Evolutionary conservation across 2,888 invertebrate species (phyloP), one percentile per base, ranked within the genome.

Genomic region (Argyra leucocephala): DNA sequence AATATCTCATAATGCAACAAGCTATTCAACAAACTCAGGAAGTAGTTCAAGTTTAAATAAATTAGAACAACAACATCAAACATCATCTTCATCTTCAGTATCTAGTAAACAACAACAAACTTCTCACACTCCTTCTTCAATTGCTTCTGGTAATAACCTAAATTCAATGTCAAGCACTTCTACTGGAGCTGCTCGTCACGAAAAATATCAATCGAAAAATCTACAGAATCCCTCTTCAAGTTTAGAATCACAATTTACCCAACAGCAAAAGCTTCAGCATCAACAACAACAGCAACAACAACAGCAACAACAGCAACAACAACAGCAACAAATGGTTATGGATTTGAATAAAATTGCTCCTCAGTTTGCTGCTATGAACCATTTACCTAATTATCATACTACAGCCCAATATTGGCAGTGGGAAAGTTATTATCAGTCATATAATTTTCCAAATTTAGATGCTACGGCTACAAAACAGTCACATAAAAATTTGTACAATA

Each of bases 381-480:
- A 87, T 71, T 82, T 87, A 63, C 86, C 87, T 1, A 88, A 87
- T 73, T 88, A 87, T 72, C 86, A 86, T 72, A 83, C 72, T 7
- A 74, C 86, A 62, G 82, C 84, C 0, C 87, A 87, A 72, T 87
- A 87, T 71, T 86, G 86, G 82, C 85, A 87, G 73, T 82, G 86
- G 74, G 87, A 88, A 69, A 84, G 85, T 70, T 81, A 81, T 63
- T 83, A 84, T 65, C 80, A 82, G 68, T 80, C 84, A 1, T 85
- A 85, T 70, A 85, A 85, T 71, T 75, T 85, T 1, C 82, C 85
- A 1, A 84, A 84, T 69, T 75, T 85, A 63, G 85, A 85, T 67
- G 72, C 79, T 0, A 72, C 76, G 2, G 81, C 83, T 67, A 81
- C 82, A 74, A 85, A 84, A 68, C 85, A 85, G 10, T 85, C 85